phyloP scores from a whole-genome alignment of 2,797 vertebrate genomes.

The Dryobates pubescens region DNA sequence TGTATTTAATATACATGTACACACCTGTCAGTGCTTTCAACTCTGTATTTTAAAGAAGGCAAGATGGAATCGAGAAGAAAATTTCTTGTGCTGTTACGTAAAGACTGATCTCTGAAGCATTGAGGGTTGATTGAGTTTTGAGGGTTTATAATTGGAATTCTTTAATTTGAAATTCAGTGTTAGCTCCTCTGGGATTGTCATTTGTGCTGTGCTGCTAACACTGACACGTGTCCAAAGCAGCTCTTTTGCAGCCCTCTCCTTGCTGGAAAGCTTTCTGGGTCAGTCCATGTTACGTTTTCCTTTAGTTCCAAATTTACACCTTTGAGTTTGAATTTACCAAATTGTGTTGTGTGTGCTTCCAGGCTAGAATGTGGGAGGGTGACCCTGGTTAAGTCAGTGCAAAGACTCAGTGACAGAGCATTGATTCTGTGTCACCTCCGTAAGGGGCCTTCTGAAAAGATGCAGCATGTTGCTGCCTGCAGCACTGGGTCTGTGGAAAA shows the following conservation, averaged over 20 bases:
- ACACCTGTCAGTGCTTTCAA: neutral
- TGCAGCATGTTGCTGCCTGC: neutral
- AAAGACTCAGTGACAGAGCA: neutral
- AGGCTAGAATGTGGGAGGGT: neutral
- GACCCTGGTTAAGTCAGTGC: neutral
- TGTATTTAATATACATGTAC: neutral
- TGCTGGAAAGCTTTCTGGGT: constrained; percentile 1
- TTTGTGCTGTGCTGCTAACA: neutral
- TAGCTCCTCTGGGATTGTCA: neutral
- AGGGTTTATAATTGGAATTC: neutral
- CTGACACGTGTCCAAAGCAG: neutral
- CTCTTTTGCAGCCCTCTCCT: neutral
- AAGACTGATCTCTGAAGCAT: neutral
- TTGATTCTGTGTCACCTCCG: neutral
- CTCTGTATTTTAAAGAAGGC: neutral
- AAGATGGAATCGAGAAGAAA: neutral
- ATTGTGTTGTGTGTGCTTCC: neutral
- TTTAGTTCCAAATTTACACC: neutral
- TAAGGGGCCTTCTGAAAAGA: neutral
- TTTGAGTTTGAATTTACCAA: neutral
- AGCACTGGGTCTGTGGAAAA: neutral
- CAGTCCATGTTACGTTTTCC: neutral
- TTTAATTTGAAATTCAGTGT: neutral
- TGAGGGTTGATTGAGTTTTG: neutral
- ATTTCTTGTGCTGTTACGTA: neutral